Percentiles rank a stretch among this genome's conserved stretches.
Evolutionary conservation across 2,888 invertebrate genomes (phyloP).

Genomic region (Hydriomena furcata): DNA sequence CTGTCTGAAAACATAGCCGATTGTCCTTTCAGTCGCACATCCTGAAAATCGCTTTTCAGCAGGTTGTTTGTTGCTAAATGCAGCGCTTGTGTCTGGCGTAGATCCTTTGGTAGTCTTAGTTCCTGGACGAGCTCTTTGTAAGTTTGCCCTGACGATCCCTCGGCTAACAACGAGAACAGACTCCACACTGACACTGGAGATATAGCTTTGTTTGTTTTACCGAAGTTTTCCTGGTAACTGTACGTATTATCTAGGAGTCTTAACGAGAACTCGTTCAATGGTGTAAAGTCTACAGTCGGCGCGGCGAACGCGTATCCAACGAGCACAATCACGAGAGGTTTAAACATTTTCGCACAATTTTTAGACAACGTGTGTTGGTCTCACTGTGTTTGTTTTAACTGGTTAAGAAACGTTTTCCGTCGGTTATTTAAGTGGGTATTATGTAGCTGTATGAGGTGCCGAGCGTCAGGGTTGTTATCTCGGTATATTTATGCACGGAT

Average conservation of each 20-base stretch:
- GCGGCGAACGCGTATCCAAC: slow-evolving; percentile 48
- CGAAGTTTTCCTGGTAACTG: slow-evolving; percentile 66
- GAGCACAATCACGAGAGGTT: slow-evolving; percentile 50
- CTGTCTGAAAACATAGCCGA: slow-evolving; percentile 66
- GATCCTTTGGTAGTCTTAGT: slow-evolving; percentile 61
- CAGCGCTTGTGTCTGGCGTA: slow-evolving; percentile 60
- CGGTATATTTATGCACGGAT: slow-evolving; percentile 25
- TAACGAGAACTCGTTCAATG: slow-evolving; percentile 66
- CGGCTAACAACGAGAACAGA: slow-evolving; percentile 67
- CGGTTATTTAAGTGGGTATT: slow-evolving; percentile 35
- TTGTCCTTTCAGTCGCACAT: slow-evolving; percentile 60
- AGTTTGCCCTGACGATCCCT: slow-evolving; percentile 71
- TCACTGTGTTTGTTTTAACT: slow-evolving; percentile 64
- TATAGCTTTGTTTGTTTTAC: slow-evolving; percentile 61
- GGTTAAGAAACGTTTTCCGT: slow-evolving; percentile 57
- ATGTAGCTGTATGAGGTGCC: slow-evolving; percentile 26
- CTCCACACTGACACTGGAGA: slow-evolving; percentile 76
- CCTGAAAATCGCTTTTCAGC: slow-evolving; percentile 54
- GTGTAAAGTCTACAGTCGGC: slow-evolving; percentile 54
- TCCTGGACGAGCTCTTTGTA: slow-evolving; percentile 64
- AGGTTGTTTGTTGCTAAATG: slow-evolving; percentile 58
- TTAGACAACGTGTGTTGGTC: slow-evolving; percentile 50
- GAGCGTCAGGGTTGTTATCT: slow-evolving; percentile 9
- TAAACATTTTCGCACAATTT: slow-evolving; percentile 54
- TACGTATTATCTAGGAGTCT: slow-evolving; percentile 66